Evolutionary conservation across 92 coral and sea anemone species (phyloP).

Genomic region (Muricea muricata): DNA sequence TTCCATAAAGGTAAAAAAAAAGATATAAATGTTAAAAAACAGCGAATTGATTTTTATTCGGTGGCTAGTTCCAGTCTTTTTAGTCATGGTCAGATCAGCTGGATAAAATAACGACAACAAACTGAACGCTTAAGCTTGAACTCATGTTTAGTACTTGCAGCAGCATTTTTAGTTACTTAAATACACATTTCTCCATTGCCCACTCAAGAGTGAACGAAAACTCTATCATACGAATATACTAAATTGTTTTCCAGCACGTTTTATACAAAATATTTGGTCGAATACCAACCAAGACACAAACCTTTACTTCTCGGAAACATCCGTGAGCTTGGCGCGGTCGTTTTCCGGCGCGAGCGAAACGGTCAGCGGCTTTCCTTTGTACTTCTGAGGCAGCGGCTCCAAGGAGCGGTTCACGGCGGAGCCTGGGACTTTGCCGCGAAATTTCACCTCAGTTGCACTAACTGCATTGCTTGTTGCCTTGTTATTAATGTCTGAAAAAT

Average conservation of each 20-base stretch:
- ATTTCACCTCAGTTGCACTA: background rate
- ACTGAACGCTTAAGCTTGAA: too few relatives aligned
- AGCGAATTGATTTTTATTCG: too few relatives aligned
- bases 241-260: background rate
- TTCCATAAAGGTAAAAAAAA: too few relatives aligned
- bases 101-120: too few relatives aligned
- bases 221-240: background rate
- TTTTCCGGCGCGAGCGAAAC: background rate
- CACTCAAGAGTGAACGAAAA: background rate
- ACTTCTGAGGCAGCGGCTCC: background rate
- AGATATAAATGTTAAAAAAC: too few relatives aligned
- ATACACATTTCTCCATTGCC: too few relatives aligned
- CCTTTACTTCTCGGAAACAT: background rate
- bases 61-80: too few relatives aligned
- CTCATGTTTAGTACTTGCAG: too few relatives aligned
- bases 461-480: background rate
- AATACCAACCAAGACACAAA: background rate
- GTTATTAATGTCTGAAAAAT: background rate
- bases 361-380: constrained; percentile 9
- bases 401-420: background rate
- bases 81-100: too few relatives aligned
- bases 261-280: background rate
- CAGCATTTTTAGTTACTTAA: too few relatives aligned
- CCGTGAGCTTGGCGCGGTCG: background rate
- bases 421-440: background rate